Base-by-base conservation (phyloP, 2,888 invertebrate genomes). In the Prosapia bicincta region DNA sequence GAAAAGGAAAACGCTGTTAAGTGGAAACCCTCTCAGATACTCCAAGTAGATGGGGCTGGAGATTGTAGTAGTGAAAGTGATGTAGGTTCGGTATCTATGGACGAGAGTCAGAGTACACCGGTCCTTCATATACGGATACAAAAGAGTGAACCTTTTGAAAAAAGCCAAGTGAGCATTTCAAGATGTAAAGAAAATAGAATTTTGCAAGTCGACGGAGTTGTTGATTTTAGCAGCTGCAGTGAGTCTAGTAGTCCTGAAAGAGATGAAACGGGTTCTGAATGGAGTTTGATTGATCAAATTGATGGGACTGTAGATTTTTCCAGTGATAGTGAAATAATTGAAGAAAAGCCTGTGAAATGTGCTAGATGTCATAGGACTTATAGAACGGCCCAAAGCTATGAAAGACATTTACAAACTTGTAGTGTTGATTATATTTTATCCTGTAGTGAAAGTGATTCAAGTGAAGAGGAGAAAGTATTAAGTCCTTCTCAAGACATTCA, bases 331-430 rank as follows among this genome's bases (percentile, higher is more conserved):
- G 80, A 81, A 24, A 7, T 30, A 1, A 38, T 66, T 73, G 87
- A 88, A 65, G 92, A 92, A 81, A 90, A 91, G 81, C 92, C 93
- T 7, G 95, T 96, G 0, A 92, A 93, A 81, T 97, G 97, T 84
- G 91, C 92, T 80, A 90, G 93, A 79, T 97, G 97, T 83, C 94
- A 94, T 81, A 92, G 96, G 82, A 94, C 94, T 1, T 95, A 95
- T 82, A 88, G 95, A 81, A 94, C 94, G 70, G 91, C 91, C 79
- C 91, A 92, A 77, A 94, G 94, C 73, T 95, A 92, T 82, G 92
- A 93, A 81, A 88, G 94, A 67, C 95, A 95, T 83, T 86, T 95
- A 77, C 88, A 89, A 9, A 90, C 89, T 26, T 95, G 95, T 83
- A 81, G 79, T 78, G 79, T 80, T 73, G 94, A 94, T 81, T 90